Conservation (phyloP, 2,888 invertebrate genomes). For the Calliopum simillimum region DNA sequence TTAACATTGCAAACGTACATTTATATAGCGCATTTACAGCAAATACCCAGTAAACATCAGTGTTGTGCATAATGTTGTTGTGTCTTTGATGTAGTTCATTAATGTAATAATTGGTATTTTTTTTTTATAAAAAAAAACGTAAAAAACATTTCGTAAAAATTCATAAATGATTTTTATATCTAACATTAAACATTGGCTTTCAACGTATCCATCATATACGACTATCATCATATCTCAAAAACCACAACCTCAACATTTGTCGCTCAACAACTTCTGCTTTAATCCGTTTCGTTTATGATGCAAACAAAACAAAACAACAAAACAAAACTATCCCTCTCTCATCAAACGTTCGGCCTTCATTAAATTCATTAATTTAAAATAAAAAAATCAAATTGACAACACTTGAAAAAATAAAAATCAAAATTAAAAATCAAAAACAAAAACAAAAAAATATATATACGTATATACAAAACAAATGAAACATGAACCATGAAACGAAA, state of each 20-base stretch:
- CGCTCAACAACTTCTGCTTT: constrained; percentile 23
- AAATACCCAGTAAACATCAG: neutral
- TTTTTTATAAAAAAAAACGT: constrained; percentile 19
- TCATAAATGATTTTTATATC: constrained; percentile 21
- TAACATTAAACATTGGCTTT: constrained; percentile 20
- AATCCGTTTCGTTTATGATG: constrained; percentile 36
- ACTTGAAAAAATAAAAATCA: constrained; percentile 25
- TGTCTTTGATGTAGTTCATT: constrained; percentile 23
- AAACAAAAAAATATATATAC: too few relatives aligned
- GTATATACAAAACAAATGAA: constrained; percentile 41
- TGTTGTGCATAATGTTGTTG: constrained; percentile 24
- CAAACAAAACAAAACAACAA: constrained; percentile 37
- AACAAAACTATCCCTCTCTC: neutral
- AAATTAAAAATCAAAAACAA: constrained; percentile 22
- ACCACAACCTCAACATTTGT: constrained; percentile 24
- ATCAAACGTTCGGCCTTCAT: neutral
- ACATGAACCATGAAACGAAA: constrained; percentile 46
- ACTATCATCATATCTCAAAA: constrained; percentile 31
- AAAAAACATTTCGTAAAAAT: constrained; percentile 6
- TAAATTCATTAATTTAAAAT: neutral
- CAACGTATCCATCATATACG: constrained; percentile 20
- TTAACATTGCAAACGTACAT: too few relatives aligned
- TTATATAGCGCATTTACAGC: too few relatives aligned
- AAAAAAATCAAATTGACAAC: constrained; percentile 8
- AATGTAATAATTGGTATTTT: constrained; percentile 17